A percentile compares a stretch with the other conserved stretches of the same genome.
phyloP scores from a whole-genome alignment of 2,797 vertebrate genomes.

The Danio kyathit region DNA sequence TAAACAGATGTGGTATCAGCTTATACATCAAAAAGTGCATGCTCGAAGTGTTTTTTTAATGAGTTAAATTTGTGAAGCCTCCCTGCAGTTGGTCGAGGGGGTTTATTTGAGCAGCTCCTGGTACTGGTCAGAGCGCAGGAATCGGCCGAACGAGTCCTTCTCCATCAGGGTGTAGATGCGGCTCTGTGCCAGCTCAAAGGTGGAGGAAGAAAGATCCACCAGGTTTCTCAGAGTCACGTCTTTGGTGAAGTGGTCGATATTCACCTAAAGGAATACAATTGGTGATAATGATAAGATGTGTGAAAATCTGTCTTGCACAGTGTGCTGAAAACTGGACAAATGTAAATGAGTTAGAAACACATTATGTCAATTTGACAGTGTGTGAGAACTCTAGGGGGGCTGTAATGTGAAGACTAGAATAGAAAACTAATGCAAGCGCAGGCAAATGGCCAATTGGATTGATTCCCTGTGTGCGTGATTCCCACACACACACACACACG shows the following conservation, averaged over 20 bases:
- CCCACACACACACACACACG: too few species aligned
- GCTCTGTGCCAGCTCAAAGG: conserved; percentile 94
- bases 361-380: conserved; percentile 3
- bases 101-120: conserved; percentile 90
- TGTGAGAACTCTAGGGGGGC: conserved; percentile 6
- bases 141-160: conserved; percentile 95
- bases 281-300: not conserved
- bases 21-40: not conserved
- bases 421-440: not conserved
- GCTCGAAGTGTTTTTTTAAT: not conserved
- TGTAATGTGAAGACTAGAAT: not conserved
- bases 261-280: conserved; percentile 80
- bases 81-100: conserved; percentile 60
- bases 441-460: conserved; percentile 7
- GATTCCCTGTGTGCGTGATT: not conserved
- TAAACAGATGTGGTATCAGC: not conserved
- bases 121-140: conserved; percentile 89
- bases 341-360: conserved; percentile 13
- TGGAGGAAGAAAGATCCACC: conserved; percentile 84
- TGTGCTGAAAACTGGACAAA: conserved; percentile 3
- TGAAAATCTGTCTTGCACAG: not conserved
- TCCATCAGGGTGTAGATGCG: conserved; percentile 94
- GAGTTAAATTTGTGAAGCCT: conserved; percentile 38
- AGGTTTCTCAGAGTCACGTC: conserved; percentile 92
- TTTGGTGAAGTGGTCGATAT: conserved; percentile 96